Evolutionary conservation across 2,888 invertebrate species (phyloP).

Genomic region (Electrophaes corylata): DNA sequence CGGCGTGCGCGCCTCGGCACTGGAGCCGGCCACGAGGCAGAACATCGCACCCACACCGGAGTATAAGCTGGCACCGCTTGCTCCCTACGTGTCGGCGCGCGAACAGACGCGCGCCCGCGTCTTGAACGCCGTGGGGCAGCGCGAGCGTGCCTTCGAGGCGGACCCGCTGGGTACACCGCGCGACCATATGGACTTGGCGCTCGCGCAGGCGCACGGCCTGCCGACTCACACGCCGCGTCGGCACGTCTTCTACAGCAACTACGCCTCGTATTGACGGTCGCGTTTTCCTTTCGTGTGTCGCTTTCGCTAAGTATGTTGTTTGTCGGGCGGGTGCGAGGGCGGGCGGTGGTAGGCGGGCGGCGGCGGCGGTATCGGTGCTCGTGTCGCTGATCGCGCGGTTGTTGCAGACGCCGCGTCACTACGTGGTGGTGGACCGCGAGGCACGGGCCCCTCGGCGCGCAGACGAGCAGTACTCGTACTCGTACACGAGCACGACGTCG

Average conservation of each 20-base stretch:
- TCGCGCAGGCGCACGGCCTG: slow-evolving; percentile 86
- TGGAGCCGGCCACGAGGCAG: slow-evolving; percentile 84
- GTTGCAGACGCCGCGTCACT: slow-evolving; percentile 94
- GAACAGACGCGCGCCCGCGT: slow-evolving; percentile 87
- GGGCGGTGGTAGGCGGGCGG: slow-evolving; percentile 53
- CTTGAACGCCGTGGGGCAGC: slow-evolving; percentile 83
- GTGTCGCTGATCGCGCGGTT: slow-evolving; percentile 74
- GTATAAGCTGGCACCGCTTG: slow-evolving; percentile 84
- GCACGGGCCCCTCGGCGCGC: slow-evolving; percentile 87
- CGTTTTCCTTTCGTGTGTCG: slow-evolving; percentile 66
- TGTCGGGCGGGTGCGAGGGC: slow-evolving; percentile 63
- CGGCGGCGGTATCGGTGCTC: slow-evolving; percentile 52
- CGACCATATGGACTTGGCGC: slow-evolving; percentile 86
- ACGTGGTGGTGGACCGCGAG: slow-evolving; percentile 93
- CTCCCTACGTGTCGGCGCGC: slow-evolving; percentile 88
- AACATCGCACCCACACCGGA: slow-evolving; percentile 86
- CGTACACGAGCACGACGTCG: slow-evolving; percentile 88
- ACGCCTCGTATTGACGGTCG: slow-evolving; percentile 74
- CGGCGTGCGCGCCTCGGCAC: slow-evolving; percentile 72
- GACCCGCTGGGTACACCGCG: slow-evolving; percentile 84
- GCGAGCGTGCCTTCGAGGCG: slow-evolving; percentile 84
- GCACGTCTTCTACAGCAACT: slow-evolving; percentile 82
- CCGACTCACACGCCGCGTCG: slow-evolving; percentile 77
- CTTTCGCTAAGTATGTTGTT: slow-evolving; percentile 68
- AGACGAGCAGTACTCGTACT: slow-evolving; percentile 94